Conservation (phyloP, 2,888 invertebrate species). For the Ectropis crepuscularia region DNA sequence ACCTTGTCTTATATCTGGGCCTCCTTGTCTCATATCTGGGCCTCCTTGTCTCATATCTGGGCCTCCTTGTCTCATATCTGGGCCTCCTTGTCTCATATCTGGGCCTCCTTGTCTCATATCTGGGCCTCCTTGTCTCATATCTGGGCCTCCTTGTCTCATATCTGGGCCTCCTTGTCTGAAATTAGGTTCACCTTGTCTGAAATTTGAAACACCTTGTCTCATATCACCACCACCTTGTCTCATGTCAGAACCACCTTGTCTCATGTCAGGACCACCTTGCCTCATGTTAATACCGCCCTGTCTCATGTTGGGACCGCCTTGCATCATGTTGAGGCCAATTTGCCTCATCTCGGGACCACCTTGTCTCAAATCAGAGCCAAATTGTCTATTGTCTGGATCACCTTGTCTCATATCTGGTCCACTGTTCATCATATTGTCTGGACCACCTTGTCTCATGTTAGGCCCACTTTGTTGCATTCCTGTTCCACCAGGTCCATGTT, state of each 20-base stretch:
- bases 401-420: constrained; percentile 15
- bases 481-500: constrained; percentile 13
- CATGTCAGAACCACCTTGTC: constrained; percentile 24
- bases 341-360: constrained; percentile 10
- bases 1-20: constrained; percentile 33
- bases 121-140: constrained; percentile 64
- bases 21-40: constrained; percentile 13
- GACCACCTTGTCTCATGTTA: constrained; percentile 13
- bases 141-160: constrained; percentile 60
- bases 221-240: constrained; percentile 20
- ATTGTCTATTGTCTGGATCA: constrained; percentile 13
- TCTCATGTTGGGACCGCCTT: constrained; percentile 12
- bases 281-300: constrained; percentile 16
- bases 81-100: constrained; percentile 30
- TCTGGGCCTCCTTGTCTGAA: constrained; percentile 57
- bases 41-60: constrained; percentile 20
- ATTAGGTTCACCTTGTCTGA: constrained; percentile 22
- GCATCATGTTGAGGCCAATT: constrained; percentile 14
- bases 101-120: constrained; percentile 50
- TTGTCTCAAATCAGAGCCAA: constrained; percentile 51
- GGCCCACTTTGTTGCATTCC: constrained; percentile 17
- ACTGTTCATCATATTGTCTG: constrained; percentile 17
- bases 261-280: constrained; percentile 44
- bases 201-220: constrained; percentile 19
- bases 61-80: constrained; percentile 33